phyloP scores from a whole-genome alignment of 2,113 vertebrate genomes.

The Aythya baeri region DNA sequence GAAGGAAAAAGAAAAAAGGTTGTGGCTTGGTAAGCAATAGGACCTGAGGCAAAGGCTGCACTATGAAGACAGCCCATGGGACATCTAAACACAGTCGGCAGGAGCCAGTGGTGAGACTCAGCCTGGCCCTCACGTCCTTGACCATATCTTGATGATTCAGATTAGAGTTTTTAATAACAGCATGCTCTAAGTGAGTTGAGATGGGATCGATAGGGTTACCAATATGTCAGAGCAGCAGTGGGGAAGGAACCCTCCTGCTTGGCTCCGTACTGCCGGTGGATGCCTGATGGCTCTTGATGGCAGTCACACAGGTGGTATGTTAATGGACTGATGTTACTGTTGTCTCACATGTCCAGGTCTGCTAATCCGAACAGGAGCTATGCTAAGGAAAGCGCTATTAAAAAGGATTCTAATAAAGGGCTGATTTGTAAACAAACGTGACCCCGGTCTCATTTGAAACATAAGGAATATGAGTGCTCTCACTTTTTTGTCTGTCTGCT shows the following conservation, averaged over 20 bases:
- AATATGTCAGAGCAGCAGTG: rapidly evolving
- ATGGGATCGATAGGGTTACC: background rate
- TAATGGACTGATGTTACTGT: background rate
- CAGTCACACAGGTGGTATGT: background rate
- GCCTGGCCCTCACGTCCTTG: background rate
- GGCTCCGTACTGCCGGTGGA: background rate
- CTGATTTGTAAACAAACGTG: slow-evolving; percentile 26
- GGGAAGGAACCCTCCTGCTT: background rate
- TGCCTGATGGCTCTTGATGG: rapidly evolving
- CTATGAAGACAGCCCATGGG: background rate
- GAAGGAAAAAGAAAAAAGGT: too few species aligned
- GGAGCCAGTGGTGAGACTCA: background rate
- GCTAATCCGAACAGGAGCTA: background rate
- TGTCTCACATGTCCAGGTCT: background rate
- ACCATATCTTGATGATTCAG: background rate
- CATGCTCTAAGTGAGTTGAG: background rate
- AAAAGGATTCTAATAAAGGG: slow-evolving; percentile 20
- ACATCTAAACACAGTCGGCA: background rate
- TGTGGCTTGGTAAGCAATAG: background rate
- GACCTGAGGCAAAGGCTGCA: background rate
- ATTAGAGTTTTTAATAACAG: background rate
- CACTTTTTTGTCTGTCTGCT: background rate
- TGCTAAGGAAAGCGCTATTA: background rate
- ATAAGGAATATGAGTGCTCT: rapidly evolving
- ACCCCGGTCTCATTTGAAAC: background rate